Evolutionary conservation across 2,888 invertebrate genomes (phyloP).

Genomic region (Perizoma flavofasciatum): DNA sequence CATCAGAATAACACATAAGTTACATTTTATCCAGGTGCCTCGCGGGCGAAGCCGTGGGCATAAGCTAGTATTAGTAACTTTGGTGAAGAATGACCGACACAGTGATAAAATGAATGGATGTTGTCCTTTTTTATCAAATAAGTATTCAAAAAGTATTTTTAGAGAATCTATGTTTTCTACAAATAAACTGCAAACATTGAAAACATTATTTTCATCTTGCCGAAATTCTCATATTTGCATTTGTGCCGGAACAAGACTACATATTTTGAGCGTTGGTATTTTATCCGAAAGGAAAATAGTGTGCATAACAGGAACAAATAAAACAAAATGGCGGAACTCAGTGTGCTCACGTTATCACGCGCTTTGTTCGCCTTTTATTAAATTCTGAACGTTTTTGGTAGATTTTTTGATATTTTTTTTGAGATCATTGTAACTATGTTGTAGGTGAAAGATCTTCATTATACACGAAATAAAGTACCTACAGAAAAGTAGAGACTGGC

Average conservation of each 20-base stretch:
- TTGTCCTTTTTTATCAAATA: no score
- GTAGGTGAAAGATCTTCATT: no score
- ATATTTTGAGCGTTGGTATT: conserved; percentile 31
- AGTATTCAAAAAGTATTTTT: no score
- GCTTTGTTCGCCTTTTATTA: conserved; percentile 33
- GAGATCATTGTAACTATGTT: not conserved
- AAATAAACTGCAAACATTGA: conserved; percentile 3
- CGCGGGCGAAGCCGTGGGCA: no score
- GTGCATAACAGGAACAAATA: conserved; percentile 26
- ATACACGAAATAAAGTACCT: no score
- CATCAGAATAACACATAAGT: no score
- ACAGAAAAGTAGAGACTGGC: no score
- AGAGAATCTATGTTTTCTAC: no score
- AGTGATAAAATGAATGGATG: no score
- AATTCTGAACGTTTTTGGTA: conserved; percentile 21
- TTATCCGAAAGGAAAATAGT: conserved; percentile 30
- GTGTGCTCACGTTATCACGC: conserved; percentile 32
- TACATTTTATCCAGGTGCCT: no score
- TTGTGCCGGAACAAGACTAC: conserved; percentile 26
- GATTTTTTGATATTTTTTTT: conserved; percentile 5
- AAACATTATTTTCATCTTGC: conserved; percentile 18
- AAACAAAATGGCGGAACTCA: conserved; percentile 36
- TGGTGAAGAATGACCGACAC: no score
- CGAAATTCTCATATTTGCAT: conserved; percentile 17
- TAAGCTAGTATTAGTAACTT: no score